Conservation (phyloP, 2,797 vertebrate genomes). For the Miichthys miiuy region DNA sequence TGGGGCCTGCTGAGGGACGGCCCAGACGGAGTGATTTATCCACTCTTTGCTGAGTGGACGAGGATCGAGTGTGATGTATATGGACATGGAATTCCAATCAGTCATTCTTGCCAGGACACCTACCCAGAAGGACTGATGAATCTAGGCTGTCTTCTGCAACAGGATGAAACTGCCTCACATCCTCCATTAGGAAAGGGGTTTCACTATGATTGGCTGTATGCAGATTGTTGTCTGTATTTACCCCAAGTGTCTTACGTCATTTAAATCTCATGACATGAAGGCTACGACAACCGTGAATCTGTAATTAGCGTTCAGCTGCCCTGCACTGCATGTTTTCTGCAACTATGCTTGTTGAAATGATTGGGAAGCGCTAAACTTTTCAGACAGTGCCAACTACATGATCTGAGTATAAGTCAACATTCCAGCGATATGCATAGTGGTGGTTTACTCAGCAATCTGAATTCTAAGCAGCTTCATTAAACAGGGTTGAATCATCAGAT, state of each 20-base stretch:
- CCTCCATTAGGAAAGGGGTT: slow-evolving; percentile 37
- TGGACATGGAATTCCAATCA: slow-evolving; percentile 83
- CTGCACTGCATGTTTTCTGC: slow-evolving; percentile 5
- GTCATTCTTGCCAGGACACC: slow-evolving; percentile 76
- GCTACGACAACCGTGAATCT: neutral
- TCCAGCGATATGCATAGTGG: slow-evolving; percentile 7
- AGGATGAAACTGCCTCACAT: slow-evolving; percentile 40
- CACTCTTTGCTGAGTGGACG: slow-evolving; percentile 78
- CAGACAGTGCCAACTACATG: neutral
- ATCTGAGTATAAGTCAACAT: slow-evolving; percentile 25
- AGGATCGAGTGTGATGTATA: slow-evolving; percentile 81
- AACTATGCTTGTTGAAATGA: neutral
- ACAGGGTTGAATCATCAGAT: slow-evolving; percentile 50
- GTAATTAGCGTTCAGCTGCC: neutral
- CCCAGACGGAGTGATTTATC: slow-evolving; percentile 79
- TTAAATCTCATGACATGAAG: slow-evolving; percentile 25
- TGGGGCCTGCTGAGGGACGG: slow-evolving; percentile 79
- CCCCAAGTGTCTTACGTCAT: slow-evolving; percentile 21
- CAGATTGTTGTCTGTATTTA: slow-evolving; percentile 29
- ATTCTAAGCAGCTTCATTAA: slow-evolving; percentile 40
- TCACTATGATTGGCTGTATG: slow-evolving; percentile 12
- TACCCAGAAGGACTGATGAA: slow-evolving; percentile 63
- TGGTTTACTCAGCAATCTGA: slow-evolving; percentile 44
- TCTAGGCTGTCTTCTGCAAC: slow-evolving; percentile 43
- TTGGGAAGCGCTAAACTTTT: slow-evolving; percentile 19